These are phyloP conservation scores for Anthopleura xanthogrammica DNA, from an alignment of 92 coral and sea anemone species.

Conservation along the genomic window DNA sequence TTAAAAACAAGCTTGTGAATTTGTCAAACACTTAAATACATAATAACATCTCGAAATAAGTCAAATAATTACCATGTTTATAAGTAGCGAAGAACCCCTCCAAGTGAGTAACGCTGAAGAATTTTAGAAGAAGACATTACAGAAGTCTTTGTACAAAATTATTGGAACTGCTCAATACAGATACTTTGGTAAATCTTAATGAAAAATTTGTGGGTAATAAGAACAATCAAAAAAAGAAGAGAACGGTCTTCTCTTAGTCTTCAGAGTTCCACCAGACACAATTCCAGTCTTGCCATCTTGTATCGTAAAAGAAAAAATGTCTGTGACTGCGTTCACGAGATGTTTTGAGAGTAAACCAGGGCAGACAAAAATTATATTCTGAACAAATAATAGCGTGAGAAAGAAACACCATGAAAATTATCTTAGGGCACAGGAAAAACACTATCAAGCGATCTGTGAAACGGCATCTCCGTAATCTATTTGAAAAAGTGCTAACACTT, in stretches of 20 bases:
- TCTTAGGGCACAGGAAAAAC: conserved; percentile 12
- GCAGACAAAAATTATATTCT: conserved; percentile 14
- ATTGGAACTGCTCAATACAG: too few relatives aligned
- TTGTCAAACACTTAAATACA: too few relatives aligned
- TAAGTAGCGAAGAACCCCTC: too few relatives aligned
- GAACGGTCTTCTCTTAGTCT: background rate
- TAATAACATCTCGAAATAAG: too few relatives aligned
- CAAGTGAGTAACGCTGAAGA: too few relatives aligned
- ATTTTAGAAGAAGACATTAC: too few relatives aligned
- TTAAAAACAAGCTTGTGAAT: background rate
- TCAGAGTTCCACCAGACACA: background rate
- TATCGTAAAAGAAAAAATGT: background rate
- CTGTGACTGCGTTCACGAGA: background rate
- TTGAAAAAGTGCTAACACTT: background rate
- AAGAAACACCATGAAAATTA: conserved; percentile 17
- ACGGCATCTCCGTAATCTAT: conserved; percentile 13
- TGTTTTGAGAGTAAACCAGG: conserved; percentile 30
- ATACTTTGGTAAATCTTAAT: too few relatives aligned
- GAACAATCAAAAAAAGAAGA: background rate
- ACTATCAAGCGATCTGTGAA: conserved; percentile 3
- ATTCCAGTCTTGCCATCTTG: background rate
- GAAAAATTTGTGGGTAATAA: too few relatives aligned
- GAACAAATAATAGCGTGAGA: conserved; percentile 33
- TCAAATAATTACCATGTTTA: too few relatives aligned
- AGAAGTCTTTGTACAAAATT: too few relatives aligned